Base-by-base conservation (phyloP, 2,888 invertebrate species). In the Sminthurinus aureus region DNA sequence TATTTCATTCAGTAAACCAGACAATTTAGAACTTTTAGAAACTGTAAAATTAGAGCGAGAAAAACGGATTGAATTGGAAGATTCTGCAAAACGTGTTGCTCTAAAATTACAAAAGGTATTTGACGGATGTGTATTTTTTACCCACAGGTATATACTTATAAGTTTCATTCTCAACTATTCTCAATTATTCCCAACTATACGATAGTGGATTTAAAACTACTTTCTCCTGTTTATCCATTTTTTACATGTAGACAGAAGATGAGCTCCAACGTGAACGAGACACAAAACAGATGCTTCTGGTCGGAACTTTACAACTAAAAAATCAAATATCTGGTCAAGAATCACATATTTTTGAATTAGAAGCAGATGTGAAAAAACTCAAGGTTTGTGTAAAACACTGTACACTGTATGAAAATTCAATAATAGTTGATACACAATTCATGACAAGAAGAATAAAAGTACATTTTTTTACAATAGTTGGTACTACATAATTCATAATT, bases 301-400 rank as follows among this genome's bases (percentile, higher is more conserved):
- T 85, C 13, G 86, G 85, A 13, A 86, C 85, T 0, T 83, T 86
- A 38, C 84, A 87, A 24, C 66, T 86, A n/a, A 86, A 88, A 85
- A 85, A 82, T 79, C 74, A 84, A 71, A 38, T 85, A 0, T 85
- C 86, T 64, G 75, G 79, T 4, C 83, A 83, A 38, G 84, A 85
- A 22, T 26, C 67, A 0, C 74, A 81, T 50, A 80, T 84, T 11
- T 67, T 73, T 1, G 79, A 81, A 20, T 24, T 84, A 20, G 77
- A 82, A 15, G 64, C 9, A 15, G 82, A 84, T 69, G 52, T 84
- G n/a, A 50, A 20, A 51, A 73, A 79, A 50, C 51, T 77, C 1
- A 81, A 84, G 82, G 87, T 86, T 4, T 6, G 38, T 38, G 6
- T 77, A 79, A n/a, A 11, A 69, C n/a, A 11, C 11, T 64, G 38